Conservation (phyloP, 2,888 invertebrate species). For the Pyrrhia umbra region DNA sequence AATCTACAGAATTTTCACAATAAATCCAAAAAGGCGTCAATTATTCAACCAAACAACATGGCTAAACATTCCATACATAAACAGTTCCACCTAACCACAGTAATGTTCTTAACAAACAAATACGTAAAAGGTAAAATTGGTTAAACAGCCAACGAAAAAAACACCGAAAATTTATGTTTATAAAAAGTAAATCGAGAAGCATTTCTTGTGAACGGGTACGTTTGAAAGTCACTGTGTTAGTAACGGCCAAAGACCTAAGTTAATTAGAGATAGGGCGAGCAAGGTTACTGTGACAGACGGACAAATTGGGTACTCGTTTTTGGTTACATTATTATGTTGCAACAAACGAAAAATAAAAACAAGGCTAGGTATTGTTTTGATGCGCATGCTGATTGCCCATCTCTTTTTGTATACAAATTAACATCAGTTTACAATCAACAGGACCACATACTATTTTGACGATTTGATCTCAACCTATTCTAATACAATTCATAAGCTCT, state of each 20-base stretch:
- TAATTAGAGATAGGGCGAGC: slow-evolving; percentile 81
- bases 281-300: slow-evolving; percentile 72
- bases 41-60: slow-evolving; percentile 4
- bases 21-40: slow-evolving; percentile 7
- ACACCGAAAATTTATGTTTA: slow-evolving; percentile 55
- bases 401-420: too few relatives aligned
- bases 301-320: slow-evolving; percentile 44
- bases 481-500: too few relatives aligned
- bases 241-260: slow-evolving; percentile 79
- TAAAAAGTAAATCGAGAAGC: slow-evolving; percentile 83
- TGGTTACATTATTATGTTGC: slow-evolving; percentile 8
- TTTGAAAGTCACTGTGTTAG: slow-evolving; percentile 85
- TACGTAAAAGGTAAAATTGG: slow-evolving; percentile 55
- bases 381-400: neutral
- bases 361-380: neutral
- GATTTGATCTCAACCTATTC: too few relatives aligned
- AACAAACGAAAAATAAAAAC: neutral
- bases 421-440: too few relatives aligned
- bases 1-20: neutral
- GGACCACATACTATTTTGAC: too few relatives aligned
- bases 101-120: slow-evolving; percentile 51
- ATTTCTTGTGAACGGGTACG: slow-evolving; percentile 80
- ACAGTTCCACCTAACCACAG: slow-evolving; percentile 38
- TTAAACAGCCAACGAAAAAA: slow-evolving; percentile 42
- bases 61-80: slow-evolving; percentile 26